Conservation (phyloP, 2,113 vertebrate genomes). For the Oceanodroma tethys region DNA sequence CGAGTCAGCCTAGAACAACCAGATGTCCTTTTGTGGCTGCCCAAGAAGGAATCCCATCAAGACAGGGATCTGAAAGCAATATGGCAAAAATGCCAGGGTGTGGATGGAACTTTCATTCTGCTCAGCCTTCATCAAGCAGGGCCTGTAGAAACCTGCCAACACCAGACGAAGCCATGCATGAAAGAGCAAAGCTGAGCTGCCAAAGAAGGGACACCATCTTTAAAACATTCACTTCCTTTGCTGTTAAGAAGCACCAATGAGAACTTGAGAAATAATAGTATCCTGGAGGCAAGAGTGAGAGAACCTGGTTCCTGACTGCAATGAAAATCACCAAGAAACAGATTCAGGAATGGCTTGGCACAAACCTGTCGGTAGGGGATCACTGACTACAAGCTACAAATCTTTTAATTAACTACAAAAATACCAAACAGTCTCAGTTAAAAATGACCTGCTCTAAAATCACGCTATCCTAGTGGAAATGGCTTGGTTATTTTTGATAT, state of each 20-base stretch:
- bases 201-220: not conserved
- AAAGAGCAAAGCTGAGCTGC: not conserved
- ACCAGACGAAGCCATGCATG: not conserved
- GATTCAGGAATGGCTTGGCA: not conserved
- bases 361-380: not conserved
- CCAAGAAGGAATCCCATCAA: not conserved
- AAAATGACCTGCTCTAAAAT: conserved; percentile 38
- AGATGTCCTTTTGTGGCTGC: not conserved
- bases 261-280: not conserved
- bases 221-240: not conserved
- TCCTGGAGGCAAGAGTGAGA: not conserved
- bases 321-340: not conserved
- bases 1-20: not conserved
- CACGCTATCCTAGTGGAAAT: conserved; percentile 45
- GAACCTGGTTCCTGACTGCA: not conserved
- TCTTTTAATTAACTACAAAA: not conserved
- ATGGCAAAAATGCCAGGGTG: accelerated
- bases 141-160: not conserved
- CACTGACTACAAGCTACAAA: not conserved
- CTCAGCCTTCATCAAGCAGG: not conserved
- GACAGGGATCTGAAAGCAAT: not conserved
- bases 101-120: not conserved
- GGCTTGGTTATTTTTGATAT: conserved; percentile 52
- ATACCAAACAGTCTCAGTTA: not conserved
- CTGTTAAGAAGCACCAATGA: not conserved